phyloP scores from a whole-genome alignment of 2,888 invertebrate species.

The Hypselothyrea guttata region DNA sequence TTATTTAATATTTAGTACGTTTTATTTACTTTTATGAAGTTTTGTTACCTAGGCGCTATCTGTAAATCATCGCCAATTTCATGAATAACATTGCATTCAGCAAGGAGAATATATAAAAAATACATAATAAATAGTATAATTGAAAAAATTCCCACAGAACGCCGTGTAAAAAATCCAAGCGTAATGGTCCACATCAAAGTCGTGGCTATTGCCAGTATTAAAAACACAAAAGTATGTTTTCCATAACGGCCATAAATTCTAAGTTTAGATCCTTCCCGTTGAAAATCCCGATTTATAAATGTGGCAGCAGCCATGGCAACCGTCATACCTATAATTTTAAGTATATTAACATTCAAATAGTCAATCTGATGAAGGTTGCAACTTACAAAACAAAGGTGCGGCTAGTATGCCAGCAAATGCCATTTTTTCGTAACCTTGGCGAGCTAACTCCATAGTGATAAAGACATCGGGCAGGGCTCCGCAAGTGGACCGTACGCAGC shows the following conservation, averaged over 20 bases:
- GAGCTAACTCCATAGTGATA: constrained; percentile 36
- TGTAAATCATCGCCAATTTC: constrained; percentile 25
- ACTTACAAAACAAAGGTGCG: constrained; percentile 38
- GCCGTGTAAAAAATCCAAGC: constrained; percentile 41
- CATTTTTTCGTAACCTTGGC: constrained; percentile 54
- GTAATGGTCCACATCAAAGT: constrained; percentile 28
- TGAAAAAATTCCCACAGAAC: constrained; percentile 34
- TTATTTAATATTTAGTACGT: no score
- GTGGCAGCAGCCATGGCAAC: constrained; percentile 28
- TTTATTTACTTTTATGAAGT: no score
- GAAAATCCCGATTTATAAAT: constrained; percentile 17
- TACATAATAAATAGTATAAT: constrained; percentile 26
- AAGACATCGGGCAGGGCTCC: constrained; percentile 36
- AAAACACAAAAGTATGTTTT: constrained; percentile 30
- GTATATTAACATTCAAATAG: neutral
- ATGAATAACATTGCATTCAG: constrained; percentile 32
- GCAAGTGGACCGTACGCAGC: constrained; percentile 28
- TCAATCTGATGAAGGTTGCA: no score
- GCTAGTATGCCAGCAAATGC: constrained; percentile 47
- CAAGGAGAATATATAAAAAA: constrained; percentile 8
- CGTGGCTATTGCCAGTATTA: constrained; percentile 8
- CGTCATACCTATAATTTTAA: constrained; percentile 29
- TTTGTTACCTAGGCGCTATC: no score
- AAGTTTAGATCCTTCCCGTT: neutral
- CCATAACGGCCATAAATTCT: constrained; percentile 40